Percentiles rank a stretch among this genome's conserved stretches.
Evolutionary conservation across 2,888 invertebrate species (phyloP).

Genomic region (Penaeus monodon): DNA sequence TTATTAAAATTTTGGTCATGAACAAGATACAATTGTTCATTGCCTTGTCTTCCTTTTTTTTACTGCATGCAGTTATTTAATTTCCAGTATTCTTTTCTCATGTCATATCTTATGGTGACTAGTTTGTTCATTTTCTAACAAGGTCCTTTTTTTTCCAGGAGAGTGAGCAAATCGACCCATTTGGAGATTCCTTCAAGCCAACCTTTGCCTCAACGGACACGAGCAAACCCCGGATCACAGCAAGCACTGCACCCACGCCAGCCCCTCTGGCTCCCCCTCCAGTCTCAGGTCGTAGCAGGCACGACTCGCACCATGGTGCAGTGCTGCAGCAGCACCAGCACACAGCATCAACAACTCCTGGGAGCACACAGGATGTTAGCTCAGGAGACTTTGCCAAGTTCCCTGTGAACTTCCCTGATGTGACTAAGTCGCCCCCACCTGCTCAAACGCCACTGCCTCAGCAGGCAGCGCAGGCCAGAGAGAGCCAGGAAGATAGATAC

Average conservation of each 20-base stretch:
- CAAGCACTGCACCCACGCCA: constrained; percentile 60
- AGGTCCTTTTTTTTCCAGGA: constrained; percentile 36
- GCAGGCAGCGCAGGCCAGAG: constrained; percentile 32
- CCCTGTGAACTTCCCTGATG: constrained; percentile 62
- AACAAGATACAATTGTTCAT: too few relatives aligned
- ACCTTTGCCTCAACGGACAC: constrained; percentile 49
- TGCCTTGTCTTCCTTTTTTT: too few relatives aligned
- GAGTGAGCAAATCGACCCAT: constrained; percentile 66
- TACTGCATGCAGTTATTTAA: too few relatives aligned
- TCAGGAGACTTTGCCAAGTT: constrained; percentile 57
- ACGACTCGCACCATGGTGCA: constrained; percentile 53
- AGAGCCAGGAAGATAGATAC: constrained; percentile 56
- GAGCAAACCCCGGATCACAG: constrained; percentile 55
- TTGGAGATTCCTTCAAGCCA: constrained; percentile 78
- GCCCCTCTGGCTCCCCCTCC: constrained; percentile 63
- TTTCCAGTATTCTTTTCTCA: too few relatives aligned
- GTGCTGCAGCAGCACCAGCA: constrained; percentile 34
- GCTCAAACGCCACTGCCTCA: constrained; percentile 54
- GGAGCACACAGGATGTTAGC: constrained; percentile 10
- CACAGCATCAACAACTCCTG: constrained; percentile 19
- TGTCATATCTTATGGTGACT: too few relatives aligned
- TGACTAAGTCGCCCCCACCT: constrained; percentile 47
- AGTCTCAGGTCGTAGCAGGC: constrained; percentile 63
- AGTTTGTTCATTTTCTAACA: too few relatives aligned
- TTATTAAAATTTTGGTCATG: too few relatives aligned